phyloP scores from a whole-genome alignment of 2,797 vertebrate genomes.

The Potorous gilbertii region DNA sequence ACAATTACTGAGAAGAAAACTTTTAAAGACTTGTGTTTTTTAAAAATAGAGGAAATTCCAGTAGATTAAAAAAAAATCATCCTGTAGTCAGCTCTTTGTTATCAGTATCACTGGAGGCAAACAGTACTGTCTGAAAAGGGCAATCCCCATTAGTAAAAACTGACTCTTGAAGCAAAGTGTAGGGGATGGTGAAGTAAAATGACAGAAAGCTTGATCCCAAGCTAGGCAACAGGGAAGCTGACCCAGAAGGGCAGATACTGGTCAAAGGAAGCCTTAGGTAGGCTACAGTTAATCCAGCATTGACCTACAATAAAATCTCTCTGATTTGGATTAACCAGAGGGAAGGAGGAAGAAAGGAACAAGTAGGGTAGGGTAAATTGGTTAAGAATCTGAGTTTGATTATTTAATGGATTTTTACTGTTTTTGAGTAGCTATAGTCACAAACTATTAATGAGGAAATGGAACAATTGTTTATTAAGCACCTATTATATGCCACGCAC shows the following conservation, averaged over 20 bases:
- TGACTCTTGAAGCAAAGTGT: not conserved
- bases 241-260: not conserved
- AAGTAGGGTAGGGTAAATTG: not conserved
- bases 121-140: not conserved
- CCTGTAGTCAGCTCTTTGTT: not conserved
- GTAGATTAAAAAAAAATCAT: not conserved
- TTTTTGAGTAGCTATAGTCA: not conserved
- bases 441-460: not conserved
- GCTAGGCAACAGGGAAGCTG: not conserved
- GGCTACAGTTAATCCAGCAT: not conserved
- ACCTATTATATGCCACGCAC: not conserved
- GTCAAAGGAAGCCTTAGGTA: not conserved
- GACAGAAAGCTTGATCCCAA: not conserved
- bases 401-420: not conserved
- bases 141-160: not conserved
- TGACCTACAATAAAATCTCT: not conserved
- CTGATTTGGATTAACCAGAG: not conserved
- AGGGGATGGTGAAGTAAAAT: not conserved
- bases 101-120: not conserved
- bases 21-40: not conserved
- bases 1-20: not conserved
- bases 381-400: not conserved
- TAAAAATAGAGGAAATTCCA: conserved; percentile 4
- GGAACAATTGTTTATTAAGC: not conserved
- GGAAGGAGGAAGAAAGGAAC: not conserved